These are phyloP conservation scores for Nasonia longicornis DNA, from an alignment of 1,140 invertebrate species.

Conservation along the genomic window DNA sequence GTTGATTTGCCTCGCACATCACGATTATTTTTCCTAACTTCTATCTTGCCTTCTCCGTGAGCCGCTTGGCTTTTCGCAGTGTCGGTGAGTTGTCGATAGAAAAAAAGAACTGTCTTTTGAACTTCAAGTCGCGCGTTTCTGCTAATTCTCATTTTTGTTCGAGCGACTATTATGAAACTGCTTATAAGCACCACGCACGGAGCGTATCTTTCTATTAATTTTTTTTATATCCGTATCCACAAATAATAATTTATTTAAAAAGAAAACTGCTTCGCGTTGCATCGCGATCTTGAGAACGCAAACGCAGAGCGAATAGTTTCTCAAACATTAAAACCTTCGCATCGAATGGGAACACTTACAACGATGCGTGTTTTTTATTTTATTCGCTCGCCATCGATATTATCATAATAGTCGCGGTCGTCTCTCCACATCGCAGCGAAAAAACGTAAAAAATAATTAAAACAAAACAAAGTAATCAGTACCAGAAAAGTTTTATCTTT, in stretches of 20 bases:
- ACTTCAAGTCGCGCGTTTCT: conserved; percentile 1
- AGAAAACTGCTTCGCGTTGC: conserved; percentile 14
- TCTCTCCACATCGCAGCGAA: conserved; percentile 26
- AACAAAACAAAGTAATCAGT: conserved; percentile 4
- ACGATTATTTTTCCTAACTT: conserved; percentile 14
- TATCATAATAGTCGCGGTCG: conserved; percentile 30
- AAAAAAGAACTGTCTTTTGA: conserved; percentile 33
- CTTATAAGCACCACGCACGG: conserved; percentile 22
- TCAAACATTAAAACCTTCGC: conserved; percentile 41
- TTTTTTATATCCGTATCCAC: conserved; percentile 34
- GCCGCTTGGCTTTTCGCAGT: conserved; percentile 5
- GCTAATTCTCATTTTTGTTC: conserved; percentile 24
- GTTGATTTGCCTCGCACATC: conserved; percentile 23
- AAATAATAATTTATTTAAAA: conserved; percentile 41
- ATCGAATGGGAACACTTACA: conserved; percentile 39
- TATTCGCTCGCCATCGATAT: conserved; percentile 21
- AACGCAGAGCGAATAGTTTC: conserved; percentile 8
- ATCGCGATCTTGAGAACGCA: conserved; percentile 18
- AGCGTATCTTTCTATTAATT: conserved; percentile 24
- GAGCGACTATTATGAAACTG: conserved; percentile 20
- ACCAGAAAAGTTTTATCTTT: neutral
- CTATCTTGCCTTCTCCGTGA: neutral
- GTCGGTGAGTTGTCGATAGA: conserved; percentile 18
- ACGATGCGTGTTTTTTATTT: conserved; percentile 40
- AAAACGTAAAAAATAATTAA: conserved; percentile 20